phyloP scores from a whole-genome alignment of 2,797 vertebrate species.

The Xiphorhynchus erythropygius region DNA sequence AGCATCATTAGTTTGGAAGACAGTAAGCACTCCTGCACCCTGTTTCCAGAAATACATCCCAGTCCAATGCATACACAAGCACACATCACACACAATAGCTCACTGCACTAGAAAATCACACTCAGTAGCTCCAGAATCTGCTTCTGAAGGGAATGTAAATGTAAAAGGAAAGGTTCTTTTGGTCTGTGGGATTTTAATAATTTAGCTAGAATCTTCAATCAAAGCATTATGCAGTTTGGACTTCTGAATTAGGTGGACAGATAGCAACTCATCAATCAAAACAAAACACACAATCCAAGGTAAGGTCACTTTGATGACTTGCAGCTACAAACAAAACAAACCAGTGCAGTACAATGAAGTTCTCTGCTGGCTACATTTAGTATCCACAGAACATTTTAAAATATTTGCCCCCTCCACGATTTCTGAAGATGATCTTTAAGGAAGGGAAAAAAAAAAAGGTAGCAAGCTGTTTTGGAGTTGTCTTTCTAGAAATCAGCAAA shows the following conservation, averaged over 20 bases:
- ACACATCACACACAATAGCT: background rate
- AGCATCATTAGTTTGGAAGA: background rate
- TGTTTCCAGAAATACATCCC: background rate
- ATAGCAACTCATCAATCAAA: background rate
- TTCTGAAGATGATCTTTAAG: background rate
- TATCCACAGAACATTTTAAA: background rate
- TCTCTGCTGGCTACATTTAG: slow-evolving; percentile 13
- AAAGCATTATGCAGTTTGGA: background rate
- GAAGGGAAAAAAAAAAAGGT: background rate
- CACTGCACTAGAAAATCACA: background rate
- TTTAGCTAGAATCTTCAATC: background rate
- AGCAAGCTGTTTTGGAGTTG: background rate
- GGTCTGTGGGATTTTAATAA: background rate
- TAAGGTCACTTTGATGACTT: slow-evolving; percentile 30
- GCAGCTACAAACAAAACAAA: slow-evolving; percentile 21
- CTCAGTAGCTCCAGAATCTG: background rate
- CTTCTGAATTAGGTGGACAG: background rate
- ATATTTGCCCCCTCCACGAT: background rate
- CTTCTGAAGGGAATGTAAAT: background rate
- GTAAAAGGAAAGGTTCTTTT: background rate
- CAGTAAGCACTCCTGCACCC: background rate
- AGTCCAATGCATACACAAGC: background rate
- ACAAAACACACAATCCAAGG: slow-evolving; percentile 2
- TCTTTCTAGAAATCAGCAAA: slow-evolving; percentile 15
- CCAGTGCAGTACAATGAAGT: background rate